phyloP scores from a whole-genome alignment of 1,140 invertebrate species.

The Apocrypta bakeri region DNA sequence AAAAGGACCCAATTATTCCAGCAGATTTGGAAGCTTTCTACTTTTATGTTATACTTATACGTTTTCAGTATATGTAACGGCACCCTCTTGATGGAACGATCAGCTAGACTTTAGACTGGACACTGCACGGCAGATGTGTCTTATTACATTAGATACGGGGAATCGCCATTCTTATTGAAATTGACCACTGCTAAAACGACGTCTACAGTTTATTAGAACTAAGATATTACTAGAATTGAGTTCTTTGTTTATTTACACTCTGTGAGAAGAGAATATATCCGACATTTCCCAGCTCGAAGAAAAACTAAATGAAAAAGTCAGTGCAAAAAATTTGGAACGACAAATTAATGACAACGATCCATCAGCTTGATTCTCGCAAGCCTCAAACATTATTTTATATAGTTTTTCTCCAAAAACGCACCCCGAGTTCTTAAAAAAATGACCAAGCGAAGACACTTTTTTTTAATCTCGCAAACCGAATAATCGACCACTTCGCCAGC shows the following conservation, averaged over 20 bases:
- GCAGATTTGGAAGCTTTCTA: conserved; percentile 39
- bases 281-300: neutral
- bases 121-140: conserved; percentile 53
- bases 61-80: neutral
- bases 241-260: too few relatives aligned
- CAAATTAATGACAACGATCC: neutral
- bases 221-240: too few relatives aligned
- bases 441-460: neutral
- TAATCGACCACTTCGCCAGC: neutral
- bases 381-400: neutral
- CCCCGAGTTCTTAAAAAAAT: neutral
- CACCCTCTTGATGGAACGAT: conserved; percentile 56
- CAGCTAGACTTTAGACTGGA: conserved; percentile 26
- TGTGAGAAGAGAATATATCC: neutral
- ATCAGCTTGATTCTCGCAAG: neutral
- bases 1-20: conserved; percentile 57
- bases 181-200: neutral
- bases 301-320: neutral
- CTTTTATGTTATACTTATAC: neutral
- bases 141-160: conserved; percentile 24
- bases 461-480: neutral
- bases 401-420: neutral
- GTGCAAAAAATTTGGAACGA: neutral
- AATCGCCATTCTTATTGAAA: conserved; percentile 52
- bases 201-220: neutral